These are phyloP conservation scores for Eudyptes chrysolophus DNA, from an alignment of 2,113 vertebrate species.

Conservation along the genomic window DNA sequence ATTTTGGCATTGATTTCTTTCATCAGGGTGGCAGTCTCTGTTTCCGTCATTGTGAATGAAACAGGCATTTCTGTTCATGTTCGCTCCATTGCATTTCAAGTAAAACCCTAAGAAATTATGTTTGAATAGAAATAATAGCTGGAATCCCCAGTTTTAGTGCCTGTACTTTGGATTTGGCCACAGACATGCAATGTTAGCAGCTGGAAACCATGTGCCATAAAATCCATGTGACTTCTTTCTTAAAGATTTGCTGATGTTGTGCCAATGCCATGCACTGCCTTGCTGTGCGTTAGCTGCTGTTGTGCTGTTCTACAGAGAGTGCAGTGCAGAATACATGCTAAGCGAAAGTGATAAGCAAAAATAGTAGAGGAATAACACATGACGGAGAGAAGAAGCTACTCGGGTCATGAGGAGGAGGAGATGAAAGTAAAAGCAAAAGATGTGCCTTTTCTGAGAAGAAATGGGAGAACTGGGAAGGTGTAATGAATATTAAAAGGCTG, in stretches of 20 bases:
- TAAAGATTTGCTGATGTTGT: background rate
- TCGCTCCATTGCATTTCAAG: background rate
- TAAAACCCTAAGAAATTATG: background rate
- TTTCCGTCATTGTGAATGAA: background rate
- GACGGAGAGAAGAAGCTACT: background rate
- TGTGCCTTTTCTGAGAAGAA: background rate
- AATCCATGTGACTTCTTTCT: background rate
- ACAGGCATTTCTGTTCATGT: background rate
- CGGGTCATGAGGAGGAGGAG: background rate
- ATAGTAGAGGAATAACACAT: background rate
- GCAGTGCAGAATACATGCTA: background rate
- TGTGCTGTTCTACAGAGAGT: background rate
- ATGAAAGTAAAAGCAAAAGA: slow-evolving; percentile 10
- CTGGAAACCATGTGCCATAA: background rate
- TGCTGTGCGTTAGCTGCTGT: background rate
- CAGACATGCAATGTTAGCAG: background rate
- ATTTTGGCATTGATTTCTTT: background rate
- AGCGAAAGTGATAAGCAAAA: background rate
- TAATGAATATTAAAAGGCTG: background rate
- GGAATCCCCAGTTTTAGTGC: background rate
- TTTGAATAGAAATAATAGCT: background rate
- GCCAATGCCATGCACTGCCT: background rate
- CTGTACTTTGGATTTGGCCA: background rate
- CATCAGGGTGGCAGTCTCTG: background rate
- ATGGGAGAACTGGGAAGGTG: background rate